Evolutionary conservation across 2,113 vertebrate species (phyloP), one percentile per base, ranked within the genome.

Genomic region (Rhegmatorhina hoffmannsi): DNA sequence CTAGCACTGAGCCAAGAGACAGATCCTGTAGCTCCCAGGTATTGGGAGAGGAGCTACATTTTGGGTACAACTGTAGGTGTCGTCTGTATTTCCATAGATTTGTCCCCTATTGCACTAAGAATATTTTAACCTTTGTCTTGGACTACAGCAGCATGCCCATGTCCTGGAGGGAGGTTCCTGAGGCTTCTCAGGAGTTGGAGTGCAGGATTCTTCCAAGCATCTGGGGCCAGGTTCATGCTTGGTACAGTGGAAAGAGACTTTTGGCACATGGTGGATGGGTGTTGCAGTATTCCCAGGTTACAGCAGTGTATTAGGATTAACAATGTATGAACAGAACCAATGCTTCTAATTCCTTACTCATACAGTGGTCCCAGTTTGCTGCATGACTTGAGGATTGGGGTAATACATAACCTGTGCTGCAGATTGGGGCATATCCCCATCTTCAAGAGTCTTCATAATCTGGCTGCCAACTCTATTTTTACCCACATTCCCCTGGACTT

Each of bases 391-490:
- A 72, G 89, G 52, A n/a, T 0, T 25, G 28, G 16, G 10, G 4
- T 68, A 26, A 20, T 52, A n/a, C 50, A 79, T 88, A 43, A 31
- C 26, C 36, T 46, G n/a, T 67, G 21, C 59, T 87, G 43, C 53
- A 74, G 34, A 40, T 1, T 34, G 20, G 14, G 24, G 3, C 16
- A 17, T 40, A 49, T 29, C n/a, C 28, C 46, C 24, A 0, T 80
- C 31, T 64, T 89, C 49, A 62, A 31, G 21, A 36, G 13, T 40
- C 43, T 69, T 79, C 38, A 34, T 53, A 53, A 40, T 66, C 17
- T 60, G 56, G 4, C 33, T 76, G 9, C 4, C 53, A 87, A 23
- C 19, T 66, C 1, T 73, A 46, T 36, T 72, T 85, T 84, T 55
- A 49, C 20, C 14, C 29, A 64, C 8, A 29, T 58, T 87, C 7